A percentile compares a stretch with the other conserved stretches of the same genome.
phyloP scores from a whole-genome alignment of 2,888 invertebrate species.

The Amiota mariae region DNA sequence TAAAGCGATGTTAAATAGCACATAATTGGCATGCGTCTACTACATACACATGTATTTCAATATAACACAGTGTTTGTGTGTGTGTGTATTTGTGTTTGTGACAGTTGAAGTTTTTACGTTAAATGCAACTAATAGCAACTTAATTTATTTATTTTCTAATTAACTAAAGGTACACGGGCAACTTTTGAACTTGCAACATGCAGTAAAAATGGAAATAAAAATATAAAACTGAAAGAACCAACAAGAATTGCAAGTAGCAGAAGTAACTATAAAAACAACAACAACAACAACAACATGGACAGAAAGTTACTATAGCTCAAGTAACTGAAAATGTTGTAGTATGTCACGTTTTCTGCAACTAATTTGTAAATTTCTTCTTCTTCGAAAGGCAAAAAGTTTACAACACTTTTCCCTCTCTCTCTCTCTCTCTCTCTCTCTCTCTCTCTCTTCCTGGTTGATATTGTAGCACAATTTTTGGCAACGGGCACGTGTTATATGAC shows the following conservation, averaged over 20 bases:
- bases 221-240: background rate
- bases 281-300: background rate
- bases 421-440: too few species aligned
- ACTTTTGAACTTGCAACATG: slow-evolving; percentile 6
- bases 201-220: slow-evolving; percentile 8
- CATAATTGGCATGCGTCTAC: background rate
- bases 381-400: slow-evolving; percentile 47
- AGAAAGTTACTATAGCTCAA: background rate
- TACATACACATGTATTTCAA: too few species aligned
- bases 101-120: background rate
- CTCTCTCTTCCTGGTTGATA: too few species aligned
- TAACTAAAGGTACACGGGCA: slow-evolving; percentile 45
- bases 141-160: slow-evolving; percentile 64
- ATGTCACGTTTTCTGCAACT: slow-evolving; percentile 64
- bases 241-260: background rate
- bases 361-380: slow-evolving; percentile 60
- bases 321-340: slow-evolving; percentile 47
- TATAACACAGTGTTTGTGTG: too few species aligned
- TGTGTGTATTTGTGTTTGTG: background rate
- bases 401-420: slow-evolving; percentile 25
- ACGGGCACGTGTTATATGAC: background rate
- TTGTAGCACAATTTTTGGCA: background rate
- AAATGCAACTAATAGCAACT: slow-evolving; percentile 52
- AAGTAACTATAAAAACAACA: slow-evolving; percentile 18
- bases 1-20: background rate